phyloP scores from a whole-genome alignment of 1,140 invertebrate species.

The Uloborus diversus region DNA sequence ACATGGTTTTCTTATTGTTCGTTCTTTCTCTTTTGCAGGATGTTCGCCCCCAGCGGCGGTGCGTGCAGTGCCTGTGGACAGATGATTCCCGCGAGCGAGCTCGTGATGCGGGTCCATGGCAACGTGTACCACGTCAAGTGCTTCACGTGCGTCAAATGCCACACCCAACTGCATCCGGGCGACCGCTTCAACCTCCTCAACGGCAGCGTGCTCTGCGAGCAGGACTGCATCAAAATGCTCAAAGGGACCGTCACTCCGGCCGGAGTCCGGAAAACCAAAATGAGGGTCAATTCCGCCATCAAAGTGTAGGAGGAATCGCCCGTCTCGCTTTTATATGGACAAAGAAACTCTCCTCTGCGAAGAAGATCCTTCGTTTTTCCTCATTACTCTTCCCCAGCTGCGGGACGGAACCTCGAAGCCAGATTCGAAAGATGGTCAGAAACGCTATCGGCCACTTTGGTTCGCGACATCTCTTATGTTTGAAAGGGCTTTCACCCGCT shows the following conservation, averaged over 20 bases:
- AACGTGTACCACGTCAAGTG: conserved; percentile 93
- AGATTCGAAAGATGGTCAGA: no score
- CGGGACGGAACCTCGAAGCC: no score
- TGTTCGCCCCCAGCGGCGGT: conserved; percentile 86
- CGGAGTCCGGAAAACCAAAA: conserved; percentile 56
- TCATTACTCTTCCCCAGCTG: no score
- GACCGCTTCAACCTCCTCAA: conserved; percentile 89
- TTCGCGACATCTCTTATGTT: neutral
- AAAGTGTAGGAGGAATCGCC: conserved; percentile 47
- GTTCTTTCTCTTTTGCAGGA: conserved; percentile 73
- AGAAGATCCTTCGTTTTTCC: neutral
- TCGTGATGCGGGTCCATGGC: conserved; percentile 79
- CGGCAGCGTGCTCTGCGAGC: conserved; percentile 86
- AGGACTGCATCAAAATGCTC: conserved; percentile 90
- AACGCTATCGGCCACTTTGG: no score
- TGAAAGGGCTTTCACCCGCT: no score
- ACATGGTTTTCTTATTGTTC: no score
- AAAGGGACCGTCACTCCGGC: conserved; percentile 66
- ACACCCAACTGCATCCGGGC: conserved; percentile 82
- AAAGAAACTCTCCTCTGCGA: neutral
- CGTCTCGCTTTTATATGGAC: neutral
- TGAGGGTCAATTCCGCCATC: conserved; percentile 56
- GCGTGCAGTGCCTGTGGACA: conserved; percentile 88
- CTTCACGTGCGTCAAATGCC: conserved; percentile 92
- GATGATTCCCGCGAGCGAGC: conserved; percentile 87